Evolutionary conservation across 2,113 vertebrate species (phyloP).

Genomic region (Cephalopholis sonnerati): DNA sequence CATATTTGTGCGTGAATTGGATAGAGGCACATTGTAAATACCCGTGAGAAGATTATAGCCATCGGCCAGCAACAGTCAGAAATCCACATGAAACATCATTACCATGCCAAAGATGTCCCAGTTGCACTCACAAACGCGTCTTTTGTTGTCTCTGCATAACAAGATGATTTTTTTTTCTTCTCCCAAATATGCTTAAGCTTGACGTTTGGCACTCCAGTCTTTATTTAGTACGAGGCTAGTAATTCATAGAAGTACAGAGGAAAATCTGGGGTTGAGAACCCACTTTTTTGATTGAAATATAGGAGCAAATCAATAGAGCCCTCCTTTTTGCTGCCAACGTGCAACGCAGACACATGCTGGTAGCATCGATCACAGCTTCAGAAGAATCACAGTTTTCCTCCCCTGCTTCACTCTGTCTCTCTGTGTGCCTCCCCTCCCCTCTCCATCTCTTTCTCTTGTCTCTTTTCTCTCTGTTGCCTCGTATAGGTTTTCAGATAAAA

Average conservation of each 20-base stretch:
- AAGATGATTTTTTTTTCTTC: slow-evolving; percentile 9
- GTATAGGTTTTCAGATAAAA: slow-evolving; percentile 78
- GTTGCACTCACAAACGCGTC: slow-evolving; percentile 23
- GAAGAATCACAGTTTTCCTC: slow-evolving; percentile 76
- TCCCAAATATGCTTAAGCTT: slow-evolving; percentile 43
- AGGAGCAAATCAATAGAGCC: slow-evolving; percentile 77
- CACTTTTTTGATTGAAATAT: slow-evolving; percentile 70
- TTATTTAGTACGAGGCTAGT: slow-evolving; percentile 44
- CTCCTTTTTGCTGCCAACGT: slow-evolving; percentile 66
- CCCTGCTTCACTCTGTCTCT: slow-evolving; percentile 55
- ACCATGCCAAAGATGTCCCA: slow-evolving; percentile 47
- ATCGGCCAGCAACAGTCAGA: slow-evolving; percentile 38
- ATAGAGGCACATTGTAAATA: slow-evolving; percentile 31
- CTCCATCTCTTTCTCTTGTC: slow-evolving; percentile 49
- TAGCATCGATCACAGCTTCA: slow-evolving; percentile 81
- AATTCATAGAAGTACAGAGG: slow-evolving; percentile 45
- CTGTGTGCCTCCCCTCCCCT: slow-evolving; percentile 31
- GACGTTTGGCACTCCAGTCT: slow-evolving; percentile 39
- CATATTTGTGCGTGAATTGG: slow-evolving; percentile 37
- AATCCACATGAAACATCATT: slow-evolving; percentile 56
- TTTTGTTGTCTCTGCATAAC: slow-evolving; percentile 42
- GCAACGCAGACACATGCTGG: slow-evolving; percentile 72
- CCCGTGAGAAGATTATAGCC: slow-evolving; percentile 54
- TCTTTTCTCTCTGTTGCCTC: slow-evolving; percentile 60
- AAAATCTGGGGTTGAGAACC: slow-evolving; percentile 57